Evolutionary conservation across 2,113 vertebrate genomes (phyloP).

Genomic region (Tiliqua scincoides): DNA sequence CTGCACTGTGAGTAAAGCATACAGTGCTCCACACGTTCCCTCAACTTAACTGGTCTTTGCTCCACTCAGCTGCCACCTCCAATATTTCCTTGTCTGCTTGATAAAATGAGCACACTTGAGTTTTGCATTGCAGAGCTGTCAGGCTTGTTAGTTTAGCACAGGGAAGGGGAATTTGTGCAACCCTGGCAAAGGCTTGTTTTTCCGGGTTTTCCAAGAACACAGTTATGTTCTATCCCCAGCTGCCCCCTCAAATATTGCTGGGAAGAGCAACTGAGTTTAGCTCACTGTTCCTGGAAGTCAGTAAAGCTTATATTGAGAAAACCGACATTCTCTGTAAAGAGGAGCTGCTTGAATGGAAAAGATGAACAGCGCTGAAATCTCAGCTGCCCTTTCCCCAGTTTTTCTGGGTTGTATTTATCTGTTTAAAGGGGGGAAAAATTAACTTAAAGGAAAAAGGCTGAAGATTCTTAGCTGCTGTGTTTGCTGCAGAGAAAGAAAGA

Average conservation of each 20-base stretch:
- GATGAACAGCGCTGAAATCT: slow-evolving; percentile 54
- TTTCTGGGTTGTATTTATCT: slow-evolving; percentile 24
- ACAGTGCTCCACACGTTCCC: slow-evolving; percentile 27
- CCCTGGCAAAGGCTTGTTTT: slow-evolving; percentile 67
- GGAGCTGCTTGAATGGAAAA: slow-evolving; percentile 62
- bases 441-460: background rate
- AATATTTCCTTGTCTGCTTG: slow-evolving; percentile 38
- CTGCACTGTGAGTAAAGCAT: slow-evolving; percentile 27
- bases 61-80: slow-evolving; percentile 27
- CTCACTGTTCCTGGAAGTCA: slow-evolving; percentile 74
- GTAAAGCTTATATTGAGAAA: slow-evolving; percentile 53
- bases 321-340: slow-evolving; percentile 51
- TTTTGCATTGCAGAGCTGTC: slow-evolving; percentile 22
- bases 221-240: slow-evolving; percentile 66
- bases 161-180: slow-evolving; percentile 37
- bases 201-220: slow-evolving; percentile 74
- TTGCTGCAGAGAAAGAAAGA: background rate
- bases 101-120: slow-evolving; percentile 38
- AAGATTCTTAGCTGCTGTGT: background rate
- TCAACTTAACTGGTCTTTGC: slow-evolving; percentile 42
- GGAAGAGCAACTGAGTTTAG: slow-evolving; percentile 72
- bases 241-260: slow-evolving; percentile 72
- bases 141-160: slow-evolving; percentile 35
- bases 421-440: background rate
- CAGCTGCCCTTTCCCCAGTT: slow-evolving; percentile 48